Evolutionary conservation across 2,888 invertebrate genomes (phyloP).

Genomic region (Oligia fasciuncula): DNA sequence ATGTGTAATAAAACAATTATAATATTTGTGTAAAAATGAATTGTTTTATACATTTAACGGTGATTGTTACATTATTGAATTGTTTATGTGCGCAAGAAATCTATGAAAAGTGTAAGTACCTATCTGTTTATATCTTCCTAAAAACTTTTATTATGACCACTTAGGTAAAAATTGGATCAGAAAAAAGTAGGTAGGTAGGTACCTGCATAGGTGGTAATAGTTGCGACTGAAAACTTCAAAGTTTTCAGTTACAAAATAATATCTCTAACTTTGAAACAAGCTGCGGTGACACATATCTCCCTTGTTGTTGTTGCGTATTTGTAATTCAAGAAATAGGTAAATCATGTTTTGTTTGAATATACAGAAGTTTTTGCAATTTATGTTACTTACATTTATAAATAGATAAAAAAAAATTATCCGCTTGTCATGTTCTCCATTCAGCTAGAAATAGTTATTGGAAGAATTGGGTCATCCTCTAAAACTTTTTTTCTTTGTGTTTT

Average conservation of each 20-base stretch:
- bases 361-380: too few species aligned
- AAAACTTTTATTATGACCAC: neutral
- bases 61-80: slow-evolving; percentile 72
- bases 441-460: too few species aligned
- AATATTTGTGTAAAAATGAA: slow-evolving; percentile 73
- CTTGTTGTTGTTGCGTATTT: too few species aligned
- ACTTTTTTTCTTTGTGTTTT: too few species aligned
- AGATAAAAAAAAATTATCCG: too few species aligned
- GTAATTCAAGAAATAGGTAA: too few species aligned
- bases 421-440: too few species aligned
- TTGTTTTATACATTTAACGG: slow-evolving; percentile 66
- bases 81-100: slow-evolving; percentile 75
- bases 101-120: slow-evolving; percentile 77
- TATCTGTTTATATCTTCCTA: neutral
- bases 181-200: neutral
- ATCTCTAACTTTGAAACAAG: slow-evolving; percentile 6
- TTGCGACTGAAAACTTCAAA: neutral
- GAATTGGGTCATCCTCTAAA: too few species aligned
- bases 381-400: too few species aligned
- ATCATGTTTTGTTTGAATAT: too few species aligned
- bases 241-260: neutral
- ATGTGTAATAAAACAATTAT: slow-evolving; percentile 65
- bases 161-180: neutral
- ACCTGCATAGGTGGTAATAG: neutral
- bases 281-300: too few species aligned